Base-by-base conservation (phyloP, 2,888 invertebrate genomes). In the Plagodis dolabraria region DNA sequence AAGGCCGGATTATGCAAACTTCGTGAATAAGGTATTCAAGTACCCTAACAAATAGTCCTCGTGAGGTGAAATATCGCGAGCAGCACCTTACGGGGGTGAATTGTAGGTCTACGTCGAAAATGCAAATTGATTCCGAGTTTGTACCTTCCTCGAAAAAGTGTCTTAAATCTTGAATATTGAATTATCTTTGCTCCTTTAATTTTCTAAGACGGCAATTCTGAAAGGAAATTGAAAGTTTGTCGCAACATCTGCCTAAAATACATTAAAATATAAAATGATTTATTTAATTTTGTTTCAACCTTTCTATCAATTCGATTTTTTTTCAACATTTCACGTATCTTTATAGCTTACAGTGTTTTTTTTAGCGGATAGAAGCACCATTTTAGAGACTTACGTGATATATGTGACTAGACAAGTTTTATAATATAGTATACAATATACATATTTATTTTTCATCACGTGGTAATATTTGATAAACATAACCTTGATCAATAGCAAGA, bases 11-110 rank as follows among this genome's bases (percentile, higher is more conserved):
- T 58, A 58, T 66, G 60, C 67, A 64, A 61, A 71, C 66, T 71
- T 73, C 65, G 69, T 73, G 69, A 74, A 75, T 79, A 79, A 78
- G 71, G 71, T 72, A 75, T 74, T 72, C 71, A 67, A 71, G 65
- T 62, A 60, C 60, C 67, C 61, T 69, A 68, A 76, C 68, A 57
- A 60, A 57, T 60, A 54, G 53, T 54, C 42, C 48, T 53, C 40
- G 58, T 40, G 56, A 47, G 42, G 56, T 61, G 56, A 61, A 53
- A 65, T 62, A 59, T 50, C 45, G 53, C 40, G 51, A 60, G 48
- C 47, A 33, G 33, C 36, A 36, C 58, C 53, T 55, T 43, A 47
- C 47, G 55, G 52, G 46, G 50, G 54, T 54, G 57, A 60, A 22
- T 53, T 53, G 56, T 61, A 33, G 55, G 47, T 47, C 33, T 40